Evolutionary conservation across 1,140 invertebrate species (phyloP), one percentile per base, ranked within the genome.

Genomic region (Drosophila tani): DNA sequence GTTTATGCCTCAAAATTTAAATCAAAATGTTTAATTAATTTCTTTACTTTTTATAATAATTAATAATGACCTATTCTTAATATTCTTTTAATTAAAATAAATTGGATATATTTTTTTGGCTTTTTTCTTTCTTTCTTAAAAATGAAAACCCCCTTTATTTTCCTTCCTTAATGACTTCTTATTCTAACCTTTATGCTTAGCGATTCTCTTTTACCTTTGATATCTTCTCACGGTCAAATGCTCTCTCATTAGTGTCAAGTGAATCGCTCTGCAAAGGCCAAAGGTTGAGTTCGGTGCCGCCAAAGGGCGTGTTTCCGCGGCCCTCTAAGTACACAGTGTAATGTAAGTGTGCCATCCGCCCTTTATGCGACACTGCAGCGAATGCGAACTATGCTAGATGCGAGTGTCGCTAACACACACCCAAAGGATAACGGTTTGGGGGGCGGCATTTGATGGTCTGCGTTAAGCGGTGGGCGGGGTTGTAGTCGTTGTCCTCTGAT

Each of bases 251-350:
- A 51, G n/a, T 68, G 46, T 35, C 45, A 63, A 45, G 63, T 63
- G 58, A 12, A 12, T 45, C 40, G 29, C 29, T 14, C 14, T 11
- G 3, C 66, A 55, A 58, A 74, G 38, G 51, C 41, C 51, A 76
- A 71, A 74, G 43, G 64, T 47, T 53, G 62, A 67, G 49, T 46
- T 50, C 57, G 53, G 55, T 51, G 58, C 41, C 24, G 55, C 51
- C 15, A 3, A n/a, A 27, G 60, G 46, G 15, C 21, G 29, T 40
- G 17, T 12, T 32, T 51, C 41, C 35, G 46, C 66, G 58, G 53
- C 40, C 43, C 66, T 59, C 53, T 29, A 45, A 35, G 62, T 51
- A 29, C 24, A 46, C 50, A 59, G 41, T 47, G 60, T 46, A 73
- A 41, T 66, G 74, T 53, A 45, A 24, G 51, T 66, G 51, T 58